phyloP scores from a whole-genome alignment of 2,888 invertebrate species.

The Neoitamus cyanurus region DNA sequence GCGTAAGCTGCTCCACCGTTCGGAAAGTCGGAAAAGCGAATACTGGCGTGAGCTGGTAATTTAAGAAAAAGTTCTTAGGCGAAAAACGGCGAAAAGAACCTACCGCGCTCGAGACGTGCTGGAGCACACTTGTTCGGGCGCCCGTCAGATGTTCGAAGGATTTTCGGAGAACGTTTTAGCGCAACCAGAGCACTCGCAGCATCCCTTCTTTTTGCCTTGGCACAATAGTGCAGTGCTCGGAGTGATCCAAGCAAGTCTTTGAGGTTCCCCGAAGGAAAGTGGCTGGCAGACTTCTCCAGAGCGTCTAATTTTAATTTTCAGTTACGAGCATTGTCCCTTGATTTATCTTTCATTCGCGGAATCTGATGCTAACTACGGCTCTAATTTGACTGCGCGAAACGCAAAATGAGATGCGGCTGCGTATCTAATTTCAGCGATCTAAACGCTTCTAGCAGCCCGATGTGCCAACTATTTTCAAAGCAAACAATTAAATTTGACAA shows the following conservation, averaged over 20 bases:
- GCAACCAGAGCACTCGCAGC: neutral
- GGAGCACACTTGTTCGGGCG: neutral
- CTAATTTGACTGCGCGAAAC: neutral
- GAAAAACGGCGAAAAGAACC: neutral
- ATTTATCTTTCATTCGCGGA: conserved; percentile 5
- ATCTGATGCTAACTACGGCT: neutral
- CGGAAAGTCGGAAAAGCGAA: conserved; percentile 9
- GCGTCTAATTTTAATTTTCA: neutral
- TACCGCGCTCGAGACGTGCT: neutral
- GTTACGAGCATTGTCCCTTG: neutral
- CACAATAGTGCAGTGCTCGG: neutral
- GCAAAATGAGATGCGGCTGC: neutral
- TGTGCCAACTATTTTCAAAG: neutral
- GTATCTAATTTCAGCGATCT: neutral
- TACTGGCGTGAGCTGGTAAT: neutral
- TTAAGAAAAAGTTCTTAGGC: neutral
- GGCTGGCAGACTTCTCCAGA: neutral
- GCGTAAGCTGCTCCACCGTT: conserved; percentile 2
- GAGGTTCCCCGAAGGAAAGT: neutral
- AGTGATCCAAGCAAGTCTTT: neutral
- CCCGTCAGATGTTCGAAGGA: neutral
- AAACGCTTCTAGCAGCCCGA: neutral
- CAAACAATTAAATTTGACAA: neutral
- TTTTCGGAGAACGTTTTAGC: neutral
- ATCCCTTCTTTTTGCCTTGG: neutral